Base-by-base conservation (phyloP, 2,888 invertebrate genomes). In the Papilio demoleus region DNA sequence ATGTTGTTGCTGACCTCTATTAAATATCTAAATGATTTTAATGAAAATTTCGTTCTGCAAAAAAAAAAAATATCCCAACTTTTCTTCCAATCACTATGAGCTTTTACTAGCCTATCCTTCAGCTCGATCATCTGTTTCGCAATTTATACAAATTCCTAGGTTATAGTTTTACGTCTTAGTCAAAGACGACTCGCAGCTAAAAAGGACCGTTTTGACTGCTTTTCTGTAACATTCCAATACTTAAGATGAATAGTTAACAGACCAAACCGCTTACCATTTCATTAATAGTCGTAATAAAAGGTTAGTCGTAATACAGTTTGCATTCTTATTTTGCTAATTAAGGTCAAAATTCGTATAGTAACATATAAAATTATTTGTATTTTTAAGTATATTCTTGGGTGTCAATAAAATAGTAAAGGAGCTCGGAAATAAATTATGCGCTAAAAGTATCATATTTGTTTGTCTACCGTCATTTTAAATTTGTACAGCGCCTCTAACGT, bases 161-260 rank as follows among this genome's bases (percentile, higher is more conserved):
- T 24, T 22, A 50, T 4, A 24, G 24, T 12, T 22, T 50, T 24
- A n/a, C n/a, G n/a, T n/a, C 47, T 50, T 50, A 50, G 47, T 50
- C 22, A 50, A 22, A 50, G 47, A 24, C 47, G 24, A 50, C 24
- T 50, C 22, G 47, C 47, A 24, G 12, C 14, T 50, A 50, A 14
- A 11, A 24, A 14, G 24, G 22, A 50, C 50, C 22, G 50, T 50
- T 50, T 50, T 24, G 22, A 50, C 50, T 22, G 24, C 50, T 24
- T 14, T 50, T 24, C 50, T 50, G 6, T 9, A 50, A 22, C 47
- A 47, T 50, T 22, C 50, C 50, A 12, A 24, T 24, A 50, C 24
- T 50, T 50, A 50, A 50, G 50, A 50, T 50, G 50, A 50, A 22
- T 22, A 50, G 22, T 24, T 50, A 50, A 50, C 12, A 31, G 31